phyloP scores from a whole-genome alignment of 2,113 vertebrate genomes.

The Lycaon pictus region DNA sequence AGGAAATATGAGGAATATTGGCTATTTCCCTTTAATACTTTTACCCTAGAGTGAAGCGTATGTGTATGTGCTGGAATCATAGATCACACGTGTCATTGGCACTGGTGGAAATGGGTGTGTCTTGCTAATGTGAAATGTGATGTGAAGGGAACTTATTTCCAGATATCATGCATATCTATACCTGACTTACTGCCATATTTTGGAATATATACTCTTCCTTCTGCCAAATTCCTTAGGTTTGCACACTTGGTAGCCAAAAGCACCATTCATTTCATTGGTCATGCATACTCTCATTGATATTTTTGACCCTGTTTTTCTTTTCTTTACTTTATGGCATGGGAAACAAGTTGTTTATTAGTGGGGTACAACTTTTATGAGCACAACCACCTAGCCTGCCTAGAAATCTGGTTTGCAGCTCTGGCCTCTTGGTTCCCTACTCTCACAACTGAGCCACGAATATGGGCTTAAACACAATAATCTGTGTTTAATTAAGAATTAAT shows the following conservation, averaged over 20 bases:
- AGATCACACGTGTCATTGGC: not conserved
- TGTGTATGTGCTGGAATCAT: not conserved
- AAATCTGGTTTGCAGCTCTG: not conserved
- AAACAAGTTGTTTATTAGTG: not conserved
- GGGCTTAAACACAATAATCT: not conserved
- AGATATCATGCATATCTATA: not conserved
- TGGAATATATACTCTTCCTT: not conserved
- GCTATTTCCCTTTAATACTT: constrained; percentile 53
- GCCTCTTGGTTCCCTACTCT: not conserved
- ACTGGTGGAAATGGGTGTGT: not conserved
- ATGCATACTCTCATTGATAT: not conserved
- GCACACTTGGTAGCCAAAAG: not conserved
- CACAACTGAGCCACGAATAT: not conserved
- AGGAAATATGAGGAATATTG: not conserved
- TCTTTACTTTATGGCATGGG: not conserved
- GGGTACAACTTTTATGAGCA: not conserved
- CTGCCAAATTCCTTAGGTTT: not conserved
- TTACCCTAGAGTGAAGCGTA: not conserved
- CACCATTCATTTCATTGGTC: constrained; percentile 43
- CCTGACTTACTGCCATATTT: constrained; percentile 12
- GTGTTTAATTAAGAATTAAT: not conserved
- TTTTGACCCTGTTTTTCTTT: not conserved
- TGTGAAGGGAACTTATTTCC: constrained; percentile 3
- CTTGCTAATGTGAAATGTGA: constrained; percentile 6
- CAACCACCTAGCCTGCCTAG: not conserved